These are phyloP conservation scores for Trichacis sp. DNA, from an alignment of 2,888 invertebrate species.

Conservation along the genomic window DNA sequence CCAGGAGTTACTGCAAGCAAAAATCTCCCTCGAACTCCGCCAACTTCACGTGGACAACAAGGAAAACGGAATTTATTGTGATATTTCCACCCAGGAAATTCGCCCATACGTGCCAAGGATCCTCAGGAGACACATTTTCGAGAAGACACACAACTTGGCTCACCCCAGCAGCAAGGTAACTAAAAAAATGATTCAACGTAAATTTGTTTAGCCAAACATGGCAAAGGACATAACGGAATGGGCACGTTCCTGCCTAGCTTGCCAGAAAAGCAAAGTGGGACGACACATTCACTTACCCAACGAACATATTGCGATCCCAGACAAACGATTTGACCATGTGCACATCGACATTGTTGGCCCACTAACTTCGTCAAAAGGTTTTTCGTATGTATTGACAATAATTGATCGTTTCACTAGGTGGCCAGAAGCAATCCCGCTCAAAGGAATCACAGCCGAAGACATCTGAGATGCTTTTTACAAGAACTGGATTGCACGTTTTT, in stretches of 20 bases:
- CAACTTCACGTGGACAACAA: not conserved
- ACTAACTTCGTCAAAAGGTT: constrained; percentile 11
- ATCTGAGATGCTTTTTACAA: constrained; percentile 31
- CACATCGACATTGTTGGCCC: constrained; percentile 57
- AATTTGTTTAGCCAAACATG: too few relatives aligned
- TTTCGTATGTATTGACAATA: constrained; percentile 57
- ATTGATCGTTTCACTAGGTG: constrained; percentile 51
- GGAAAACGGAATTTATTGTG: constrained; percentile 14
- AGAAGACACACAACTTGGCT: not conserved
- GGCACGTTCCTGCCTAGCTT: constrained; percentile 25
- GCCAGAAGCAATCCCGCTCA: constrained; percentile 37
- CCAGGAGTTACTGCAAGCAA: not conserved
- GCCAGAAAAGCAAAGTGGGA: constrained; percentile 30
- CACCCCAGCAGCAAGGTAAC: constrained; percentile 26
- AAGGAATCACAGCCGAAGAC: constrained; percentile 36
- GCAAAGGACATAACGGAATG: too few relatives aligned
- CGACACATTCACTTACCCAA: constrained; percentile 38
- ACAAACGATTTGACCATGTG: constrained; percentile 52
- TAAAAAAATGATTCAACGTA: constrained; percentile 47
- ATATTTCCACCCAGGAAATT: constrained; percentile 12
- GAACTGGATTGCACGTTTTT: constrained; percentile 40
- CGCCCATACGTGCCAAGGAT: constrained; percentile 36
- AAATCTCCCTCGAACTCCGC: not conserved
- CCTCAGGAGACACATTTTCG: constrained; percentile 13
- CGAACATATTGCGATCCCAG: constrained; percentile 43